A percentile compares a stretch with the other conserved stretches of the same genome.
These are phyloP conservation scores for Symphodus melops DNA, from an alignment of 2,113 vertebrate species.

Conservation along the genomic window DNA sequence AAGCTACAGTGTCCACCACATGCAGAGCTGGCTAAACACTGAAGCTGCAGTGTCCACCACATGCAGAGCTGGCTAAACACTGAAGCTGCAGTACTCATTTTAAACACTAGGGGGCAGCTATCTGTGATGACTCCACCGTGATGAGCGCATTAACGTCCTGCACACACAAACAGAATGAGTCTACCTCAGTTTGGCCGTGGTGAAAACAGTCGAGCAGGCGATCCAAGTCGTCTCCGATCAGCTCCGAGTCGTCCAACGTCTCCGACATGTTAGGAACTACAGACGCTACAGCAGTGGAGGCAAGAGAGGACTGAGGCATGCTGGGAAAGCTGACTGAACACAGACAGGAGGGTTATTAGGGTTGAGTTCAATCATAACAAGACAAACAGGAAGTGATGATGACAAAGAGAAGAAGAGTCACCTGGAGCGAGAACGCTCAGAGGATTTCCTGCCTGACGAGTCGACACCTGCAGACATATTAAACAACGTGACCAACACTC, in stretches of 20 bases:
- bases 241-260: slow-evolving; percentile 86
- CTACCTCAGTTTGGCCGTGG: slow-evolving; percentile 81
- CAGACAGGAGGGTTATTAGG: not conserved
- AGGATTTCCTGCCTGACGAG: slow-evolving; percentile 72
- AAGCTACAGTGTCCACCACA: too few relatives aligned
- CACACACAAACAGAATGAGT: too few relatives aligned
- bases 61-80: too few relatives aligned
- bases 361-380: too few relatives aligned
- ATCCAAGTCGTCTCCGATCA: slow-evolving; percentile 94
- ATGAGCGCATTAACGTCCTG: too few relatives aligned
- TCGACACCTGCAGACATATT: slow-evolving; percentile 26
- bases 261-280: slow-evolving; percentile 64
- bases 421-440: slow-evolving; percentile 87
- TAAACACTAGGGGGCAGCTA: too few relatives aligned
- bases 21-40: too few relatives aligned
- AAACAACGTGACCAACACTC: too few relatives aligned
- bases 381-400: too few relatives aligned
- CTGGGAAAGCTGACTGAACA: slow-evolving; percentile 57
- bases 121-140: too few relatives aligned
- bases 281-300: slow-evolving; percentile 25
- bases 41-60: too few relatives aligned
- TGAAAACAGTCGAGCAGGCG: slow-evolving; percentile 88
- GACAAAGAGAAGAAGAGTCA: slow-evolving; percentile 60
- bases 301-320: slow-evolving; percentile 67
- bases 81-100: too few relatives aligned